A percentile compares a stretch with the other conserved stretches of the same genome.
Evolutionary conservation across 2,113 vertebrate species (phyloP).

Genomic region (Clinocottus analis): DNA sequence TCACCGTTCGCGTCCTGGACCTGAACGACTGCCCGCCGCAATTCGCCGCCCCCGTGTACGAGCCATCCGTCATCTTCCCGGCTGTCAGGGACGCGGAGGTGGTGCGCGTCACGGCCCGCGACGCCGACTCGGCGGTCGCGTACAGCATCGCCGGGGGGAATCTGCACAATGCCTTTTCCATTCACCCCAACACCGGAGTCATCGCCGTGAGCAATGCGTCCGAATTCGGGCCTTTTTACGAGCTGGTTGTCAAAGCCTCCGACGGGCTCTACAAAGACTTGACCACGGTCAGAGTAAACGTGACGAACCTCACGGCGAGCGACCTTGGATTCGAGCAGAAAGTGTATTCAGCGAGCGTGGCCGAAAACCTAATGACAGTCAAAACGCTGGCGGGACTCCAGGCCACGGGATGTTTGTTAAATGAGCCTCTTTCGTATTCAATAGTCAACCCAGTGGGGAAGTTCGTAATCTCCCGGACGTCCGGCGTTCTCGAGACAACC

Average conservation of each 20-base stretch:
- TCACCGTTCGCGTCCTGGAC: conserved; percentile 87
- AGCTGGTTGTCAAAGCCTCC: conserved; percentile 86
- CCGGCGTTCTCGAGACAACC: conserved; percentile 90
- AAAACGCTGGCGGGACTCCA: conserved; percentile 85
- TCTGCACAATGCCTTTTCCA: conserved; percentile 82
- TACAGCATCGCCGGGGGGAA: conserved; percentile 90
- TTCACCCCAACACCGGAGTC: conserved; percentile 85
- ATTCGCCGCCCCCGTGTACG: conserved; percentile 84
- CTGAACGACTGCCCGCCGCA: conserved; percentile 92
- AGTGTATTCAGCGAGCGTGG: conserved; percentile 80
- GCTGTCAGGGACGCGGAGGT: conserved; percentile 87
- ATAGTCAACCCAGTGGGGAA: conserved; percentile 87
- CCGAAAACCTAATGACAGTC: conserved; percentile 85
- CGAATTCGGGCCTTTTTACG: conserved; percentile 75
- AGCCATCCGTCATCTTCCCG: conserved; percentile 83
- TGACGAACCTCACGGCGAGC: conserved; percentile 78
- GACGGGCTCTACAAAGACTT: conserved; percentile 89
- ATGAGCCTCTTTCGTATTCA: conserved; percentile 89
- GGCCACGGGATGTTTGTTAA: conserved; percentile 86
- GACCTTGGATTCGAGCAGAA: conserved; percentile 86
- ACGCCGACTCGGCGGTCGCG: conserved; percentile 89
- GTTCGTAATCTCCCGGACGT: conserved; percentile 87
- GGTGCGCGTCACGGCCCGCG: conserved; percentile 84
- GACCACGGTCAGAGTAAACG: conserved; percentile 85
- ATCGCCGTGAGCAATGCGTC: conserved; percentile 85